phyloP scores from a whole-genome alignment of 2,113 vertebrate species.

The Pionites leucogaster region DNA sequence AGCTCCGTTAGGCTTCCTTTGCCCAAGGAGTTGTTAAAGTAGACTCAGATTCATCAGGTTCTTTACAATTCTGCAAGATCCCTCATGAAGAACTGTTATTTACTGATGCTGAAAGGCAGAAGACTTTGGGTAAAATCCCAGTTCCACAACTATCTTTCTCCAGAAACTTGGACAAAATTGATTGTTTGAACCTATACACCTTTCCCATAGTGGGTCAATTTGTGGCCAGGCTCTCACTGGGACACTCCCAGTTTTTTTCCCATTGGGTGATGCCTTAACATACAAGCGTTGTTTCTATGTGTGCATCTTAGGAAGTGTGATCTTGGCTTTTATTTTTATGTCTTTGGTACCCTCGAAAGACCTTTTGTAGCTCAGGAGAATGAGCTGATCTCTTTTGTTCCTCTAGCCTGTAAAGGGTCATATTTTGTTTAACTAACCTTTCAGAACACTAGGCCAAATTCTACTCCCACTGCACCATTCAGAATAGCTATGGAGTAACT shows the following conservation, averaged over 20 bases:
- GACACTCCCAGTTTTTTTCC: neutral
- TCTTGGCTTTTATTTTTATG: slow-evolving; percentile 53
- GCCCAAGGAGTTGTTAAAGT: neutral
- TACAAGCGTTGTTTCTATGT: neutral
- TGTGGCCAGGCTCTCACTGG: neutral
- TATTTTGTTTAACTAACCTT: slow-evolving; percentile 67
- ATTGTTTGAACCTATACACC: neutral
- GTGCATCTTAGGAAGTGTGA: slow-evolving; percentile 44
- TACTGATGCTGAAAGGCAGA: neutral
- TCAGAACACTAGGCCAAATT: slow-evolving; percentile 46
- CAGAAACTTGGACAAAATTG: neutral
- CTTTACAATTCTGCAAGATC: neutral
- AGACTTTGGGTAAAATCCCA: neutral
- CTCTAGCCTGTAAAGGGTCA: slow-evolving; percentile 43
- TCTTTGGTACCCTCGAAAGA: slow-evolving; percentile 59
- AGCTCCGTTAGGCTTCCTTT: neutral
- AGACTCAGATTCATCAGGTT: neutral
- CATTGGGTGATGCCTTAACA: neutral
- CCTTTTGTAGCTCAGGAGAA: slow-evolving; percentile 54
- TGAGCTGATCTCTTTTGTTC: slow-evolving; percentile 56
- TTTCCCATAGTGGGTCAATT: neutral
- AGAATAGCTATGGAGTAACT: neutral
- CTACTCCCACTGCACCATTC: slow-evolving; percentile 40
- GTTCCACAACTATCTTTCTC: neutral
- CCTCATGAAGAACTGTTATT: neutral